Base-by-base conservation (phyloP, 1,140 invertebrate genomes). In the Sitobion miscanthi region DNA sequence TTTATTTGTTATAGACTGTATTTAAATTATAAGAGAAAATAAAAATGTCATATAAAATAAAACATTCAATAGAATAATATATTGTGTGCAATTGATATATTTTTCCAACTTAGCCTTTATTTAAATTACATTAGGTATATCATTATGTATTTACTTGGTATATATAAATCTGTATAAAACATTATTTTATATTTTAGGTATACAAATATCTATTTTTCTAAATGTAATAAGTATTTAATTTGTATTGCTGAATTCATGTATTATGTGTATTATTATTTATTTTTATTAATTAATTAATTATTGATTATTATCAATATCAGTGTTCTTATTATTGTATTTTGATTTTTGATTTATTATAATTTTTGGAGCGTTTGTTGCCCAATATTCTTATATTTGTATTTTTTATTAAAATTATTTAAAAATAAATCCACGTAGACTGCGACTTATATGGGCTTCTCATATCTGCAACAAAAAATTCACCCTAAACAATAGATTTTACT, bases 261-360 rank as follows among this genome's bases (percentile, higher is more conserved):
- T 91, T 91, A 91, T 91, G 69, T 91, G 62, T 91, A 91, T 91
- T 77, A 91, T 91, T 91, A 49, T 77, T 91, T 82, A 91, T 91
- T 91, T 91, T 11, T 91, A 77, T 47, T 91, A 77, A 82, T 82
- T 52, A 42, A 89, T 54, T 47, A 91, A 77, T 47, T 47, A 77
- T 77, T 82, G 62, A 91, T 35, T 91, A 91, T 82, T 82, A 45
- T 62, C 20, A 6, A 90, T 90, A 54, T 42, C 42, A 42, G 42
- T 42, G 42, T 62, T 90, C 89, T 69, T 90, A 90, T 90, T 90
- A 82, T n/a, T 82, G n/a, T 91, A 77, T 47, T 77, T 49, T 25
- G 42, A 90, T 90, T 91, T 77, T 91, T 21, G 45, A 91, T 47
- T 47, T 47, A 82, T 91, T 91, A 91, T 91, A 49, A 91, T 88